Percentiles rank a stretch among this genome's conserved stretches.
Conservation (phyloP, 2,888 invertebrate species). For the Sphaeridia pumilis region DNA sequence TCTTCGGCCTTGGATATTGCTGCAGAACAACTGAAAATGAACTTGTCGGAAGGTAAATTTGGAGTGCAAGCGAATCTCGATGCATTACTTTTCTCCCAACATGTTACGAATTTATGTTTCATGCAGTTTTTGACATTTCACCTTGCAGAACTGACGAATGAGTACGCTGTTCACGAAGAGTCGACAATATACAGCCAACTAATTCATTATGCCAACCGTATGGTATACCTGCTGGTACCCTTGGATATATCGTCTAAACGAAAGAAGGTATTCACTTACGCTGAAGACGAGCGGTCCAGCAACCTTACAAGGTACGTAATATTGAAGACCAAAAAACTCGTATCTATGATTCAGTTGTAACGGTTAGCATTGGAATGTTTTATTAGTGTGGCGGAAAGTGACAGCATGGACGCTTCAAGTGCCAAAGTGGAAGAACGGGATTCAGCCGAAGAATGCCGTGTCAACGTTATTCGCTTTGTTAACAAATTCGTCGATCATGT, state of each 20-base stretch:
- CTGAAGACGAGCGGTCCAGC: conserved; percentile 67
- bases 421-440: conserved; percentile 93
- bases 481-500: conserved; percentile 68
- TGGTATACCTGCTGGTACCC: conserved; percentile 88
- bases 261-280: conserved; percentile 45
- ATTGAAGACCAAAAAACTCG: too few species aligned
- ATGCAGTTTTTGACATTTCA: too few species aligned
- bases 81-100: too few species aligned
- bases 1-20: conserved; percentile 88
- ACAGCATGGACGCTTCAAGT: conserved; percentile 78
- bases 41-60: conserved; percentile 43
- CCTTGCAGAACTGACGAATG: conserved; percentile 55
- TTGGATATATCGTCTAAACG: conserved; percentile 51
- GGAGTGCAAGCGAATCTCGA: too few species aligned
- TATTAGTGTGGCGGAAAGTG: conserved; percentile 80
- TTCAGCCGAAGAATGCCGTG: conserved; percentile 52
- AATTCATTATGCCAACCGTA: conserved; percentile 92
- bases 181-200: conserved; percentile 94
- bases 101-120: too few species aligned
- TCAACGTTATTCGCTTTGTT: conserved; percentile 71
- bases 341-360: too few species aligned
- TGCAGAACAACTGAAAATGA: conserved; percentile 82
- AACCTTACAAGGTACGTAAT: conserved; percentile 45
- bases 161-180: conserved; percentile 79
- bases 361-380: too few species aligned